Base-by-base conservation (phyloP, 2,113 vertebrate species). In the Asarcornis scutulata region DNA sequence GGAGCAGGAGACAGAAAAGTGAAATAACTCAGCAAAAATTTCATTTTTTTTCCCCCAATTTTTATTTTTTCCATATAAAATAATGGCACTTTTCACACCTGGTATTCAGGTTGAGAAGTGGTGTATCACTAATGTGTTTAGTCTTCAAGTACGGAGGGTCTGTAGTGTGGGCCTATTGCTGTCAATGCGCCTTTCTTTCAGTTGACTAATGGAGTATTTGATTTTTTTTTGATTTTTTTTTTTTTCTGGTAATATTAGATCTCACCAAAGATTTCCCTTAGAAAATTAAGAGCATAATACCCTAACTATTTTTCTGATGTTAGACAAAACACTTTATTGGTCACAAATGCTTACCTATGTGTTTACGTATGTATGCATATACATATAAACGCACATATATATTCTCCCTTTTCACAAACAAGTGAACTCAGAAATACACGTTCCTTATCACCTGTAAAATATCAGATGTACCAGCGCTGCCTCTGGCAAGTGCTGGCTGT, bases 261-360 rank as follows among this genome's bases (percentile, higher is more conserved):
- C 8, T 77, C 31, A 3, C 3, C 8, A 13, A 13, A 74, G 26
- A 64, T 78, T 69, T 75, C 31, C 44, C 22, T 42, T 32, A 36
- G 38, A 42, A 80, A 72, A 59, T 8, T 13, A 40, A 58, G n/a
- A n/a, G 12, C 4, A 9, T 46, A 6, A 56, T 50, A 72, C 40
- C 0, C 2, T 17, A 31, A 14, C 1, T 9, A 29, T 18, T 16
- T 1, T 3, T 3, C 42, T 14, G 0, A 34, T 85, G 67, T n/a
- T 36, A 59, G n/a, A 13, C 40, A 26, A 83, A 67, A 7, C 8
- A 22, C 7, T 32, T 31, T 34, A 5, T 15, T 36, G 13, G 29
- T 20, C 17, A 3, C 8, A 1, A 40, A 20, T 53, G 36, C 36
- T 64, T 25, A 46, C 20, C 15, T 58, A 3, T 14, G 2, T 18